Evolutionary conservation across 37 sponge, comb jelly and placozoan genomes (phyloP).

Genomic region (Agelas oroides): DNA sequence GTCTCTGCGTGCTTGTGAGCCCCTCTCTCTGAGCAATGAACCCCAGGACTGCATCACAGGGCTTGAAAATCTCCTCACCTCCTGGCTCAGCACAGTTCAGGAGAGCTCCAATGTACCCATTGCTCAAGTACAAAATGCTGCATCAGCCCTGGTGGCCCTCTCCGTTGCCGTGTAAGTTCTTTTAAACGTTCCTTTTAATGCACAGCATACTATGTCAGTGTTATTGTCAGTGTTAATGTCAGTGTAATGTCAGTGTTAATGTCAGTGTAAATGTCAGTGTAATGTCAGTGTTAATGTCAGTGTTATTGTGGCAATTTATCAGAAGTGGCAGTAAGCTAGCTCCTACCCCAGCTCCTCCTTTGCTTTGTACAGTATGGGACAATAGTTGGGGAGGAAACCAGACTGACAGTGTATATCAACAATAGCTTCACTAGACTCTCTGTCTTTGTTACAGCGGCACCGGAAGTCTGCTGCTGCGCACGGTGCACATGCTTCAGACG

Average conservation of each 20-base stretch:
- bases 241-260: background rate
- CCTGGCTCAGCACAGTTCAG: slow-evolving; percentile 76
- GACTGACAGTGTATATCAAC: no score
- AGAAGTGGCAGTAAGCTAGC: no score
- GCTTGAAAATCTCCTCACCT: slow-evolving; percentile 85
- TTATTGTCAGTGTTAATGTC: background rate
- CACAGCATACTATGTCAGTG: no score
- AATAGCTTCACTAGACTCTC: no score
- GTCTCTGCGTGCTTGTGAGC: slow-evolving; percentile 79
- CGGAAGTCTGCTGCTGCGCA: slow-evolving; percentile 64
- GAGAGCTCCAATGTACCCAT: slow-evolving; percentile 6
- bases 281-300: background rate
- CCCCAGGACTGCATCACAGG: slow-evolving; percentile 84
- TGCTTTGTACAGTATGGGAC: no score
- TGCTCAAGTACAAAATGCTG: slow-evolving; percentile 58
- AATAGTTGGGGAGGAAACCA: no score
- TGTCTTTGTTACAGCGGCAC: slow-evolving; percentile 70
- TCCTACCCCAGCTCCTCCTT: no score
- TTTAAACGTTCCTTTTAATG: no score
- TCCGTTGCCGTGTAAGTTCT: slow-evolving; percentile 83
- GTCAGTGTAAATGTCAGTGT: background rate
- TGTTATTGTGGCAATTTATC: no score
- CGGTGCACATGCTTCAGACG: slow-evolving; percentile 65
- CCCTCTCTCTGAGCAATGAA: slow-evolving; percentile 84
- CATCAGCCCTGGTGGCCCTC: slow-evolving; percentile 82